Evolutionary conservation across 2,888 invertebrate genomes (phyloP), one percentile per base, ranked within the genome.

Genomic region (Lasius platythorax): DNA sequence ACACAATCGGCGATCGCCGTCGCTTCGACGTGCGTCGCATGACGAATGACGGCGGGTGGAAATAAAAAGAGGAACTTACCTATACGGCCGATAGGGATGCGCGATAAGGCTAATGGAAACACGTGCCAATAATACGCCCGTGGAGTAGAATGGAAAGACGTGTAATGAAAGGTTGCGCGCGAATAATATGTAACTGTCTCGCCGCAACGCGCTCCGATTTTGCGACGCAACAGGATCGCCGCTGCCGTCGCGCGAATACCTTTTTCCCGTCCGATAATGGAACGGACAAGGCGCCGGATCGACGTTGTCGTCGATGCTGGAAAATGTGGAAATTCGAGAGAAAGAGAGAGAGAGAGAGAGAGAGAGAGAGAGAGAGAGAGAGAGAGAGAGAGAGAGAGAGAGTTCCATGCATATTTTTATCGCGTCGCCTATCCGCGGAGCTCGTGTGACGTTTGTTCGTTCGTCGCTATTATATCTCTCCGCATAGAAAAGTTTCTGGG

Each of bases 81-180:
- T 64, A 68, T 86, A 81, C 74, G 83, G 63, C 33, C 56, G 90
- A 91, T 91, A 84, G 83, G 85, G 67, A 84, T 72, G 83, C 82
- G 85, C 84, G 93, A 93, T 93, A 93, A 90, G 87, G 83, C 87
- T 90, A 92, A 93, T 92, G 92, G 91, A 92, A 92, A 91, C 90
- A 91, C 92, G 88, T 89, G 90, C 90, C 90, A 91, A 91, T 92
- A 93, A 92, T 90, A 90, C 88, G 70, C 63, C 79, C 72, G 76
- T n/a, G 61, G 78, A 76, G 66, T n/a, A 46, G 73, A 85, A 86
- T 85, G 88, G 85, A 86, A 88, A 85, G 84, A 85, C 87, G 76
- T 73, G 76, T 84, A 86, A 86, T 85, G 81, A 87, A 85, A 83
- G 84, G 86, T 85, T 83, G 83, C 72, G 75, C 76, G 79, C 85